Evolutionary conservation across 2,113 vertebrate genomes (phyloP).

Genomic region (Regulus satrapa): DNA sequence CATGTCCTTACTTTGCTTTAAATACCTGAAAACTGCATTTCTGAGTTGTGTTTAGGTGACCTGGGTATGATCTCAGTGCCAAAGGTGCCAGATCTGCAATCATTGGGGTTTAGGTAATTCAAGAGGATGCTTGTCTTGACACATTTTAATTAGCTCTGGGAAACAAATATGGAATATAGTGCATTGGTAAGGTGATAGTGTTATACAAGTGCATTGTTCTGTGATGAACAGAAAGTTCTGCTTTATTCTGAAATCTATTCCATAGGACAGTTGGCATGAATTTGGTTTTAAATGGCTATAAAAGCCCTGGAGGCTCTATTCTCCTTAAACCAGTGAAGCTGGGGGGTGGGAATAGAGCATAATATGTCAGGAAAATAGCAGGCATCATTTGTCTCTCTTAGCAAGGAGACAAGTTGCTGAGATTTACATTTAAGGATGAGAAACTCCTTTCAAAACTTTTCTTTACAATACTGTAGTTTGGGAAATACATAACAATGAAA

Average conservation of each 20-base stretch:
- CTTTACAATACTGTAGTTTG: slow-evolving; percentile 3
- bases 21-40: neutral
- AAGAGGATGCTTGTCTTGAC: neutral
- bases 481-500: slow-evolving; percentile 49
- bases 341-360: neutral
- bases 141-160: neutral
- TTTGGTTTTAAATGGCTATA: neutral
- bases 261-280: neutral
- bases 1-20: neutral
- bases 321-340: neutral
- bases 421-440: neutral
- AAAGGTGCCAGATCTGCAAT: neutral
- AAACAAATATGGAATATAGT: neutral
- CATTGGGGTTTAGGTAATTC: neutral
- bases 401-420: neutral
- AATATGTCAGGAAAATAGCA: neutral
- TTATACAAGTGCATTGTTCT: neutral
- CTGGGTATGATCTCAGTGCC: neutral
- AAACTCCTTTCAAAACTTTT: slow-evolving; percentile 31
- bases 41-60: neutral
- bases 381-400: neutral
- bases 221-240: neutral
- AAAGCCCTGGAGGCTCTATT: neutral
- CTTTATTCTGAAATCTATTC: neutral
- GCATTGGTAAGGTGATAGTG: neutral